Evolutionary conservation across 2,888 invertebrate genomes (phyloP).

Genomic region (Axea sp.): DNA sequence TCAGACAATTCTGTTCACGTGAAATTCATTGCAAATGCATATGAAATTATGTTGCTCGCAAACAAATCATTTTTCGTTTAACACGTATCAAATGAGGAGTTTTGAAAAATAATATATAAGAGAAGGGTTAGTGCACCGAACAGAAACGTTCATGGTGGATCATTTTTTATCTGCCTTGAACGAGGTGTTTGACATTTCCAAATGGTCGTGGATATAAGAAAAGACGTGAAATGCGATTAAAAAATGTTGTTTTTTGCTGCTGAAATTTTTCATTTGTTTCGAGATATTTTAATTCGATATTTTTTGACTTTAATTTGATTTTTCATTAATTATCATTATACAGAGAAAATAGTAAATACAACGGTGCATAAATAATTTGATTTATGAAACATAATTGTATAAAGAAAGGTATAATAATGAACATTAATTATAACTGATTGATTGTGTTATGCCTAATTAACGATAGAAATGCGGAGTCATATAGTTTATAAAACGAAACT

Average conservation of each 20-base stretch:
- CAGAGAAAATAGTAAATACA: conserved; percentile 2
- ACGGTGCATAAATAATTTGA: conserved; percentile 14
- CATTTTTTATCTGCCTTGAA: conserved; percentile 16
- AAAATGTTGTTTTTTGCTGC: too few species aligned
- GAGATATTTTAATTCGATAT: too few species aligned
- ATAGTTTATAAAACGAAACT: conserved; percentile 7
- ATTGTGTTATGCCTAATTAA: conserved; percentile 30
- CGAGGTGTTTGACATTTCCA: conserved; percentile 21
- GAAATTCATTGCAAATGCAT: too few species aligned
- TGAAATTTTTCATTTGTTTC: too few species aligned
- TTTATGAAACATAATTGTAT: conserved; percentile 5
- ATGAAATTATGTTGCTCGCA: too few species aligned
- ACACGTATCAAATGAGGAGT: too few species aligned
- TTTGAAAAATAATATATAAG: background rate
- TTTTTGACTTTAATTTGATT: too few species aligned
- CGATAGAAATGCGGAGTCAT: conserved; percentile 21
- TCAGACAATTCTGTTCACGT: too few species aligned
- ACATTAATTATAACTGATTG: conserved; percentile 32
- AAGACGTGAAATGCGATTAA: too few species aligned
- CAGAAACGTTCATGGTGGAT: conserved; percentile 7
- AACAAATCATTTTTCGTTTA: too few species aligned
- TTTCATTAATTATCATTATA: too few species aligned
- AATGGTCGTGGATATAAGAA: conserved; percentile 7
- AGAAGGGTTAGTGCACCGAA: conserved; percentile 1
- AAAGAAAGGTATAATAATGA: conserved; percentile 18